Percentiles rank a stretch among this genome's conserved stretches.
These are phyloP conservation scores for Cinclus mexicanus DNA, from an alignment of 2,113 vertebrate genomes.

Conservation along the genomic window DNA sequence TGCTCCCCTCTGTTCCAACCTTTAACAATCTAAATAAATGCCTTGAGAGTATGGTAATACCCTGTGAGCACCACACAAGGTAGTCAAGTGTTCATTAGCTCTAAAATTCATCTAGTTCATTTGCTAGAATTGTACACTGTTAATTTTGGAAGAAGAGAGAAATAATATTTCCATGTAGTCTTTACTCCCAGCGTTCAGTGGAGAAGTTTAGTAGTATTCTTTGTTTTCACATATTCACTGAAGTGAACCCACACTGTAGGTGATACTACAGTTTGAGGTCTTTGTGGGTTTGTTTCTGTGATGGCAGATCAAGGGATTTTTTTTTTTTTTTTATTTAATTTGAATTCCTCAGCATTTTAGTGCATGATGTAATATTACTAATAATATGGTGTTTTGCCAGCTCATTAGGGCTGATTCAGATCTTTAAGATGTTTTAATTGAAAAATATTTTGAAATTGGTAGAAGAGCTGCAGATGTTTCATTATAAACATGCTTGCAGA, in stretches of 20 bases:
- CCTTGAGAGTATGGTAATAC: not conserved
- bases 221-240: not conserved
- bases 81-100: not conserved
- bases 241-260: not conserved
- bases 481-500: not conserved
- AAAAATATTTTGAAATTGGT: slow-evolving; percentile 18
- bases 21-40: not conserved
- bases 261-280: accelerated
- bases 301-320: not conserved
- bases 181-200: not conserved
- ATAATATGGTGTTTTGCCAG: not conserved
- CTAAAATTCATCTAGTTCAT: not conserved
- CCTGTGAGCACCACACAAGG: not conserved
- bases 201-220: not conserved
- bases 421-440: not conserved
- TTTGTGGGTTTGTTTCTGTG: not conserved
- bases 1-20: not conserved
- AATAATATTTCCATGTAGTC: not conserved
- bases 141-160: not conserved
- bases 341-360: not conserved
- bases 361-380: not conserved
- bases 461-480: slow-evolving; percentile 14
- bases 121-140: not conserved
- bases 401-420: not conserved
- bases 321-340: not conserved